Conservation (phyloP, 2,113 vertebrate genomes). For the Podarcis raffonei region DNA sequence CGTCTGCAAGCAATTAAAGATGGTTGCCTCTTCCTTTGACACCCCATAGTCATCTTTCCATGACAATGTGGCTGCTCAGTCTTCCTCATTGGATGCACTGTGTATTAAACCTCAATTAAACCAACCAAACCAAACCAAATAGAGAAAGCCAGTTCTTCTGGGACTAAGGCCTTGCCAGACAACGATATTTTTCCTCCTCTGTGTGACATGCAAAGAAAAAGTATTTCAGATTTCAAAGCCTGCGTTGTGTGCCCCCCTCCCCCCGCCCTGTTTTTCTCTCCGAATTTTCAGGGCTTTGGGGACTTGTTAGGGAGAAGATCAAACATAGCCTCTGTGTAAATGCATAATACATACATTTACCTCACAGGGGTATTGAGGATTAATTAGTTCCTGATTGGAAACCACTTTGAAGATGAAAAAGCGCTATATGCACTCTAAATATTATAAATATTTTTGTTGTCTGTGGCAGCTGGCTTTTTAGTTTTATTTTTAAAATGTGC, state of each 20-base stretch:
- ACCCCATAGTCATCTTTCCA: not conserved
- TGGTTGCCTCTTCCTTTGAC: not conserved
- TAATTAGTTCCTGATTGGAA: slow-evolving; percentile 67
- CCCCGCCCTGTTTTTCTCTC: slow-evolving; percentile 38
- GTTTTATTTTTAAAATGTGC: not conserved
- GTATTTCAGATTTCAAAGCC: slow-evolving; percentile 67
- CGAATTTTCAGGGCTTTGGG: slow-evolving; percentile 61
- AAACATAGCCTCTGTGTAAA: slow-evolving; percentile 69
- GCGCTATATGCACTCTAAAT: not conserved
- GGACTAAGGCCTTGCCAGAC: slow-evolving; percentile 58
- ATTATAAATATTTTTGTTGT: slow-evolving; percentile 40
- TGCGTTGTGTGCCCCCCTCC: not conserved
- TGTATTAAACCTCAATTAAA: slow-evolving; percentile 62
- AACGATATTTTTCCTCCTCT: slow-evolving; percentile 57
- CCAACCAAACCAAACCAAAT: slow-evolving; percentile 30
- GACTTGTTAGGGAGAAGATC: slow-evolving; percentile 74
- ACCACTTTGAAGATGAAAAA: slow-evolving; percentile 51
- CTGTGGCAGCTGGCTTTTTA: not conserved
- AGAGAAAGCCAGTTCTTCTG: slow-evolving; percentile 58
- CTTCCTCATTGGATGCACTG: slow-evolving; percentile 57
- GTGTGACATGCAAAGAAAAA: slow-evolving; percentile 59
- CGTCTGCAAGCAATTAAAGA: not conserved
- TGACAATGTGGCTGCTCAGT: not conserved
- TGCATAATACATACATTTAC: slow-evolving; percentile 73
- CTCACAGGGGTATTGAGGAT: slow-evolving; percentile 69